Evolutionary conservation across 2,797 vertebrate species (phyloP).

Genomic region (Catostomus latipinnis): DNA sequence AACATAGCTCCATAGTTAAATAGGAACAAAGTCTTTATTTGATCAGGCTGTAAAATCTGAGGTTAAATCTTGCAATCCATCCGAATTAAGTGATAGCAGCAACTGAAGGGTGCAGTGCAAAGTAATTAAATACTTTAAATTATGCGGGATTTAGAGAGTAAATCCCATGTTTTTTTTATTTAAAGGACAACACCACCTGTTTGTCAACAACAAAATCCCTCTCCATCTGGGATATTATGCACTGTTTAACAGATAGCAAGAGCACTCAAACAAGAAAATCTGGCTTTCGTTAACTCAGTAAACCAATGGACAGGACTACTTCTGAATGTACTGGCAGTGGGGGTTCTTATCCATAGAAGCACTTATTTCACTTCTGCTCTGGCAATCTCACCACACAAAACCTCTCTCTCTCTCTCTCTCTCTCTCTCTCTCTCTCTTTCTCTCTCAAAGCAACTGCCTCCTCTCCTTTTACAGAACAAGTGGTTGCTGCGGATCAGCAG

Average conservation of each 20-base stretch:
- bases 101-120: slow-evolving; percentile 38
- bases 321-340: slow-evolving; percentile 12
- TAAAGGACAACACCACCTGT: slow-evolving; percentile 69
- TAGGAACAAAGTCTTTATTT: slow-evolving; percentile 31
- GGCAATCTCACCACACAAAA: slow-evolving; percentile 66
- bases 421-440: slow-evolving; percentile 50
- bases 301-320: slow-evolving; percentile 61
- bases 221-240: slow-evolving; percentile 69
- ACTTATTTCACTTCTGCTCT: slow-evolving; percentile 60
- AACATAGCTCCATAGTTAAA: slow-evolving; percentile 54
- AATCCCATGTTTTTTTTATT: slow-evolving; percentile 72
- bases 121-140: slow-evolving; percentile 69
- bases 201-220: slow-evolving; percentile 68
- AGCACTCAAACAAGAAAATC: slow-evolving; percentile 27
- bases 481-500: slow-evolving; percentile 45
- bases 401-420: slow-evolving; percentile 29
- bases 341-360: slow-evolving; percentile 25
- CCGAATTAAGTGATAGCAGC: slow-evolving; percentile 17
- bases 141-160: slow-evolving; percentile 70
- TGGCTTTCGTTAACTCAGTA: slow-evolving; percentile 51
- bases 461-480: slow-evolving; percentile 46
- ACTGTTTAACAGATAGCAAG: slow-evolving; percentile 16
- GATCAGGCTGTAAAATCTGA: slow-evolving; percentile 40
- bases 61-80: slow-evolving; percentile 49
- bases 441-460: slow-evolving; percentile 51